A percentile compares a stretch with the other conserved stretches of the same genome.
phyloP scores from a whole-genome alignment of 2,888 invertebrate genomes.

The Macropis europaea region DNA sequence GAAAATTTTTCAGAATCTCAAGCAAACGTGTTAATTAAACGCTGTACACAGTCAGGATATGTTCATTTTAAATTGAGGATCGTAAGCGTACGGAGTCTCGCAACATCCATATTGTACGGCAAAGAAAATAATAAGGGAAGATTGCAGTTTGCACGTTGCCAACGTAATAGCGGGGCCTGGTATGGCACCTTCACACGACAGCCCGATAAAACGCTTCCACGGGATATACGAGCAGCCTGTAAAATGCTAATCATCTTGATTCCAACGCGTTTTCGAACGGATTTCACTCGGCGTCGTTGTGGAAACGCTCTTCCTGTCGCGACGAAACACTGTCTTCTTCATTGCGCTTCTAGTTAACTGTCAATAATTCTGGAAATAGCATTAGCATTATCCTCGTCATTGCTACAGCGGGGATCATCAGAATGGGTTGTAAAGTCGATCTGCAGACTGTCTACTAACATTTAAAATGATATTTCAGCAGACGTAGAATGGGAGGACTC shows the following conservation, averaged over 20 bases:
- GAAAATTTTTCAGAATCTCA: too few relatives aligned
- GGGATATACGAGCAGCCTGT: conserved; percentile 67
- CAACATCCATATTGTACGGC: conserved; percentile 57
- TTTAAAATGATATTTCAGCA: too few relatives aligned
- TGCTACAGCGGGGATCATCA: conserved; percentile 8
- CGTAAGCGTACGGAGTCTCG: too few relatives aligned
- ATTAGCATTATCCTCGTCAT: too few relatives aligned
- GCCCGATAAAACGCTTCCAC: conserved; percentile 76
- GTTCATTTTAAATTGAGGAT: too few relatives aligned
- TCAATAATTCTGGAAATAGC: too few relatives aligned
- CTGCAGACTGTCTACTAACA: too few relatives aligned
- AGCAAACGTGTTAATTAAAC: too few relatives aligned
- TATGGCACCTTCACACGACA: conserved; percentile 77
- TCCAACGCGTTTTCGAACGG: conserved; percentile 71
- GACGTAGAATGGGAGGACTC: too few relatives aligned
- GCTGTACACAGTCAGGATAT: too few relatives aligned
- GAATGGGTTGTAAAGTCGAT: too few relatives aligned
- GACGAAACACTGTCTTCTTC: conserved; percentile 7
- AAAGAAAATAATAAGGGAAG: conserved; percentile 67
- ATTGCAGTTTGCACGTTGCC: conserved; percentile 26
- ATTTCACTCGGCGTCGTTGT: conserved; percentile 66
- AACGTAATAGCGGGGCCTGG: conserved; percentile 16
- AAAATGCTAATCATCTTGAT: conserved; percentile 75
- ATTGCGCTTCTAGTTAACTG: too few relatives aligned
- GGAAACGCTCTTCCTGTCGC: conserved; percentile 60